Conservation (phyloP, 2,888 invertebrate species). For the Latheticus oryzae region DNA sequence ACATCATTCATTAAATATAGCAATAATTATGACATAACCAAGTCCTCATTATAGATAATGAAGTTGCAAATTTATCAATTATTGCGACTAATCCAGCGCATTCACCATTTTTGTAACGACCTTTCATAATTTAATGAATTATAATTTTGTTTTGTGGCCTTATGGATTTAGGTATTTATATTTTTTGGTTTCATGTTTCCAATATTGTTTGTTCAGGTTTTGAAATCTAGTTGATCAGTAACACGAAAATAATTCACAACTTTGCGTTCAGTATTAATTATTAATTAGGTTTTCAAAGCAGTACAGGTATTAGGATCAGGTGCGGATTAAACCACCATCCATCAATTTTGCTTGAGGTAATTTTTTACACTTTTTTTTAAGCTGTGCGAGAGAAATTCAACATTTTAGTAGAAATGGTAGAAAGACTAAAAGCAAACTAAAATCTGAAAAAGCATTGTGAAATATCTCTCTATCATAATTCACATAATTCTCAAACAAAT, state of each 20-base stretch:
- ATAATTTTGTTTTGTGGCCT: too few relatives aligned
- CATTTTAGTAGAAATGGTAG: too few relatives aligned
- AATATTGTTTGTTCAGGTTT: slow-evolving; percentile 5
- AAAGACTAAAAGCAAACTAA: too few relatives aligned
- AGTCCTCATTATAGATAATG: slow-evolving; percentile 9
- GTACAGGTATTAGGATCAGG: slow-evolving; percentile 5
- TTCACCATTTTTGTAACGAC: slow-evolving; percentile 16
- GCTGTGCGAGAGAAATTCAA: background rate
- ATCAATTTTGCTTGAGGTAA: slow-evolving; percentile 11
- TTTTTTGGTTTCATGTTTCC: background rate
- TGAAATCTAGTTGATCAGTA: slow-evolving; percentile 9
- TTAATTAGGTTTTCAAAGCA: slow-evolving; percentile 9
- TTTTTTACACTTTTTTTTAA: slow-evolving; percentile 8
- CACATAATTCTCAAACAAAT: too few relatives aligned
- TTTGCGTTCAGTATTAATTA: slow-evolving; percentile 23
- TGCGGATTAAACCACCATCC: slow-evolving; percentile 14
- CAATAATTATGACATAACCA: slow-evolving; percentile 8
- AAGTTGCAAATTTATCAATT: slow-evolving; percentile 18
- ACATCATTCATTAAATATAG: slow-evolving; percentile 14
- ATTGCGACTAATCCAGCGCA: slow-evolving; percentile 20
- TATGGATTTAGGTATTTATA: too few relatives aligned
- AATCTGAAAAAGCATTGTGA: too few relatives aligned
- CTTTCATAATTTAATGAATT: slow-evolving; percentile 1
- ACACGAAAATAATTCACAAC: slow-evolving; percentile 14
- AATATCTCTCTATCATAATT: too few relatives aligned